phyloP scores from a whole-genome alignment of 2,797 vertebrate genomes.

The Dromococcyx pavoninus region DNA sequence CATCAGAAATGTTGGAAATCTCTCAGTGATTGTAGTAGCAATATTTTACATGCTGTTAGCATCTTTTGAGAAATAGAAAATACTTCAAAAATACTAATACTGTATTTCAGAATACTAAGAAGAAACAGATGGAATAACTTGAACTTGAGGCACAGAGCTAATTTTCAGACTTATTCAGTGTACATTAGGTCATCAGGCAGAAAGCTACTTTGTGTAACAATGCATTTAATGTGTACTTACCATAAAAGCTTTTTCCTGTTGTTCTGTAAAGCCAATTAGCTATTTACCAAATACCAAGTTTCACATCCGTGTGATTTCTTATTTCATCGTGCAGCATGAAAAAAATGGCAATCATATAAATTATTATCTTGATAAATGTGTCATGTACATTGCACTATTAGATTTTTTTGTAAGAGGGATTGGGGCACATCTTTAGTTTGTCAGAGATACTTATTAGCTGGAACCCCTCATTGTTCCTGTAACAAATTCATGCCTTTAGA shows the following conservation, averaged over 20 bases:
- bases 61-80: neutral
- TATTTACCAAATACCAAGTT: conserved; percentile 46
- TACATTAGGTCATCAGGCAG: conserved; percentile 52
- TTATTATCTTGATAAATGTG: neutral
- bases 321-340: neutral
- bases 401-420: neutral
- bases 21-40: neutral
- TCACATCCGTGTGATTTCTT: neutral
- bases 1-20: neutral
- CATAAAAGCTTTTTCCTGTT: conserved; percentile 65
- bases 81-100: neutral
- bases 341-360: neutral
- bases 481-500: neutral
- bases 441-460: neutral
- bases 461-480: neutral
- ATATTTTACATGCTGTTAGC: neutral
- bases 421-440: neutral
- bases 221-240: conserved; percentile 42
- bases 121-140: neutral
- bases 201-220: conserved; percentile 54
- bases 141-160: conserved; percentile 8
- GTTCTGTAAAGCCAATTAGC: conserved; percentile 61
- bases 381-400: neutral
- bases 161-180: conserved; percentile 32
- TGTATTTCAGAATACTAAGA: neutral